These are phyloP conservation scores for Neodontobutis hainanensis DNA, from an alignment of 2,113 vertebrate species.

Conservation along the genomic window DNA sequence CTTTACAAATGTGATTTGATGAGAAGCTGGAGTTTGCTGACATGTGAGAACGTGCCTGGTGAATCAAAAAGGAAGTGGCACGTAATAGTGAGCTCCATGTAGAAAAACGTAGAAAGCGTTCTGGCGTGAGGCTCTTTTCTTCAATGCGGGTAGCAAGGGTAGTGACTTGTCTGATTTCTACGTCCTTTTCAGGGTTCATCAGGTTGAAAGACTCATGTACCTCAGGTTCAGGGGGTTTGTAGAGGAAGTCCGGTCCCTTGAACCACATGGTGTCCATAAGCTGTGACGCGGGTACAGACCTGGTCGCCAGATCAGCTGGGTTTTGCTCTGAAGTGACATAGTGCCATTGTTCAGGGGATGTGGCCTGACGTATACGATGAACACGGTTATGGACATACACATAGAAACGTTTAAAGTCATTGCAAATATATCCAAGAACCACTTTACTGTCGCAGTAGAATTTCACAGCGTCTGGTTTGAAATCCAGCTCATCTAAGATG, in stretches of 20 bases:
- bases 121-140: neutral
- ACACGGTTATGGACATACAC: conserved; percentile 3
- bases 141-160: neutral
- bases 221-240: neutral
- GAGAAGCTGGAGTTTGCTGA: neutral
- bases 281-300: conserved; percentile 3
- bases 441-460: conserved; percentile 33
- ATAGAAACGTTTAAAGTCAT: conserved; percentile 7
- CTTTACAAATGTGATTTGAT: conserved; percentile 14
- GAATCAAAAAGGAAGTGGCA: conserved; percentile 3
- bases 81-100: conserved; percentile 10
- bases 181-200: conserved; percentile 4
- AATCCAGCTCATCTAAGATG: conserved; percentile 17
- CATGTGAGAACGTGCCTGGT: neutral
- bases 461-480: conserved; percentile 1
- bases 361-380: neutral
- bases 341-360: conserved; percentile 14
- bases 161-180: conserved; percentile 11
- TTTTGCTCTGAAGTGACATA: conserved; percentile 3
- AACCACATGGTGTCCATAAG: conserved; percentile 9
- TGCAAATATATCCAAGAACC: conserved; percentile 18
- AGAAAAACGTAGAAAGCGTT: conserved; percentile 19
- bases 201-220: neutral
- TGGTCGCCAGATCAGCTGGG: conserved; percentile 10
- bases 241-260: conserved; percentile 11